Base-by-base conservation (phyloP, 2,888 invertebrate genomes). In the Diarsia mendica region DNA sequence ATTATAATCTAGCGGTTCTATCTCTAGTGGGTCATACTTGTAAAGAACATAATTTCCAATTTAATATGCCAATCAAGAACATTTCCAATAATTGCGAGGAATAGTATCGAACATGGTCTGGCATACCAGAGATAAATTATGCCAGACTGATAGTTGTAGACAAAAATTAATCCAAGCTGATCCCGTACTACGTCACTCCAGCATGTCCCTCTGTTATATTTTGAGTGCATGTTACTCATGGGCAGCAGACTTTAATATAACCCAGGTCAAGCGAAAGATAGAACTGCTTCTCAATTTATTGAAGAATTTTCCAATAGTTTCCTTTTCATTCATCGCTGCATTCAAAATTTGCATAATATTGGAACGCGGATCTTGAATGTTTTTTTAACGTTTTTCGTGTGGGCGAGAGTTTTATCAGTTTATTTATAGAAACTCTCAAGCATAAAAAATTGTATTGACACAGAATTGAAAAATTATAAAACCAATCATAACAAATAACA, bases 211-310 rank as follows among this genome's bases (percentile, higher is more conserved):
- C 23, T n/a, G 60, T 55, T 33, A 67, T 72, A 67, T 67, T 48
- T 48, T 58, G 44, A n/a, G 46, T 53, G 9, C 15, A 46, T 44
- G 44, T n/a, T 44, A 8, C 15, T 1, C 15, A 9, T n/a, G 28
- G 28, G 20, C 61, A 49, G 33, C 44, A 18, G 33, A 15, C 20
- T 71, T 53, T 53, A 65, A 46, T 70, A 65, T 65, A 71, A 65
- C 20, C 44, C n/a, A 46, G 46, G 15, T 28, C 13, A 28, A n/a
- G 6, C 13, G n/a, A 13, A 33, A n/a, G 20, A 46, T 9, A n/a
- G 20, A 46, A 5, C 11, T 18, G 8, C 11, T 23, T 44, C 18
- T 13, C 23, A 23, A 58, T 55, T 60, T 10, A 58, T 55, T 60
- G 10, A 20, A 3, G 3, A 48, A n/a, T 33, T 58, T 58, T 68